Conservation (phyloP, 2,113 vertebrate species). For the Dicrurus megarhynchus region DNA sequence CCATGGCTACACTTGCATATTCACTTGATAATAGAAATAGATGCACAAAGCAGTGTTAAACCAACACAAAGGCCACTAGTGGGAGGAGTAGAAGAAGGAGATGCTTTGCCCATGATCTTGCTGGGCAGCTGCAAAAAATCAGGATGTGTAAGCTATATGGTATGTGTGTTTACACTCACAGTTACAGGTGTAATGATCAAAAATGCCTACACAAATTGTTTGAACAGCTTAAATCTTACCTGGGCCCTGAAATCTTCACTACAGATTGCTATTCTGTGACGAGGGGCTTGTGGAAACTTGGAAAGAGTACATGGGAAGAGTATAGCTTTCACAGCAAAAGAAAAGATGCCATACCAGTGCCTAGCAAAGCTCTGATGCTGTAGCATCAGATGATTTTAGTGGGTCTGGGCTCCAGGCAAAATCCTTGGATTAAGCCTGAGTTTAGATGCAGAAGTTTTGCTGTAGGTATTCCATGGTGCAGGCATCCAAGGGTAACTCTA, state of each 20-base stretch:
- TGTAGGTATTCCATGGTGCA: not conserved
- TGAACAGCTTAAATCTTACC: not conserved
- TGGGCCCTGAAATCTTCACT: not conserved
- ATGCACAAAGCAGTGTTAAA: not conserved
- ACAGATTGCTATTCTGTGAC: not conserved
- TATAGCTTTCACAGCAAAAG: not conserved
- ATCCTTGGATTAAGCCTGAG: not conserved
- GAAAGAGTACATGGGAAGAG: not conserved
- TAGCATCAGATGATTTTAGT: not conserved
- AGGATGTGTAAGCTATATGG: not conserved
- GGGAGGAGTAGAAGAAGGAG: not conserved
- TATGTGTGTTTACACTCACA: not conserved
- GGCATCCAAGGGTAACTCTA: not conserved
- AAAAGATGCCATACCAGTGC: not conserved
- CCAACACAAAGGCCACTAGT: not conserved
- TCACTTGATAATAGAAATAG: not conserved
- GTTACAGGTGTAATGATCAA: not conserved
- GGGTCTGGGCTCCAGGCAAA: not conserved
- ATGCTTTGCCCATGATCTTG: not conserved
- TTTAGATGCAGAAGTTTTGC: not conserved
- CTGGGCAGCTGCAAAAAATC: not conserved
- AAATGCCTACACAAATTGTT: not conserved
- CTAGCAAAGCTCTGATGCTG: not conserved
- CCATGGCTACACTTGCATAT: not conserved
- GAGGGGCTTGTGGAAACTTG: not conserved